Percentiles rank a stretch among this genome's conserved stretches.
phyloP scores from a whole-genome alignment of 2,888 invertebrate species.

The Latrodectus hesperus region DNA sequence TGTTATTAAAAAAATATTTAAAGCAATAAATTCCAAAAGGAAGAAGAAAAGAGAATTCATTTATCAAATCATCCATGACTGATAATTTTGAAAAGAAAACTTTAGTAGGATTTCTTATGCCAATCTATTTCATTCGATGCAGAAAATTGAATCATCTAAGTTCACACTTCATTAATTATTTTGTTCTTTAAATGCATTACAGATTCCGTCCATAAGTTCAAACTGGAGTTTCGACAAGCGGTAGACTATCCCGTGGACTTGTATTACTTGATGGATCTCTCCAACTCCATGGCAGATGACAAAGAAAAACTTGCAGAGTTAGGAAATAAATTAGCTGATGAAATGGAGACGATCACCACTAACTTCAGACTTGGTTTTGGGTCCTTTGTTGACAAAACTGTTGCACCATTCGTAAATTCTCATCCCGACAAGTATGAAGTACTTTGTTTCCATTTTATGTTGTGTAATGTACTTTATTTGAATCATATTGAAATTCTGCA shows the following conservation, averaged over 20 bases:
- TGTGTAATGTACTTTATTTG: too few species aligned
- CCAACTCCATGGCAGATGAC: slow-evolving; percentile 99
- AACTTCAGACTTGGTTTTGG: slow-evolving; percentile 95
- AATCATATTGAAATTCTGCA: too few species aligned
- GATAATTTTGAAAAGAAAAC: too few species aligned
- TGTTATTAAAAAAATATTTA: too few species aligned
- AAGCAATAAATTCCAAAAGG: too few species aligned
- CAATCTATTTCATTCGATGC: too few species aligned
- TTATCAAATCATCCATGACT: too few species aligned
- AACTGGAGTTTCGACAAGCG: slow-evolving; percentile 84
- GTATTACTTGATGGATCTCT: slow-evolving; percentile 99
- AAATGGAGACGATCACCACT: slow-evolving; percentile 93
- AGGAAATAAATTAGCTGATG: slow-evolving; percentile 72
- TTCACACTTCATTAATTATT: too few species aligned
- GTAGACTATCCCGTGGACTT: slow-evolving; percentile 98
- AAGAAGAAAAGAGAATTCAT: too few species aligned
- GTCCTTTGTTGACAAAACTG: slow-evolving; percentile 97
- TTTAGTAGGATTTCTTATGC: too few species aligned
- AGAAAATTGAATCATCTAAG: too few species aligned
- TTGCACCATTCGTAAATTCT: slow-evolving; percentile 91
- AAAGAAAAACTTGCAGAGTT: slow-evolving; percentile 93
- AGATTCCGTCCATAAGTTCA: slow-evolving; percentile 86
- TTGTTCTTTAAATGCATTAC: neutral
- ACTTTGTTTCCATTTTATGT: too few species aligned
- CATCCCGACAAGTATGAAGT: slow-evolving; percentile 74